phyloP scores from a whole-genome alignment of 2,888 invertebrate genomes.

The Perizoma flavofasciatum region DNA sequence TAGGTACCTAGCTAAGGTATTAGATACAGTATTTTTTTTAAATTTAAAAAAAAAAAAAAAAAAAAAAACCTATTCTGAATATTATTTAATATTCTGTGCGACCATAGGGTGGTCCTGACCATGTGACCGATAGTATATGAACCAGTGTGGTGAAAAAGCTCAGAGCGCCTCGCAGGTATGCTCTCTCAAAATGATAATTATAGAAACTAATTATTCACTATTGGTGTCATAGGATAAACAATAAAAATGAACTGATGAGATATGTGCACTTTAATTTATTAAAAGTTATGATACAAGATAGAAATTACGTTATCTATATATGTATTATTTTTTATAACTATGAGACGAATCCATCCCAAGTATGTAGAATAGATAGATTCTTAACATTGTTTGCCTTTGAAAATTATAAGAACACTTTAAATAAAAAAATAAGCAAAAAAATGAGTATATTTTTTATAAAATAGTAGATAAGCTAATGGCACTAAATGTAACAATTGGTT shows the following conservation, averaged over 20 bases:
- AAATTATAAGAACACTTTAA: conserved; percentile 34
- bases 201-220: no score
- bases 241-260: conserved; percentile 41
- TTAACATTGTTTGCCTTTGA: conserved; percentile 32
- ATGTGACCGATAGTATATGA: no score
- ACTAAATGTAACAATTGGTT: conserved; percentile 35
- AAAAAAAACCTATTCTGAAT: no score
- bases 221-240: not conserved
- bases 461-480: conserved; percentile 40
- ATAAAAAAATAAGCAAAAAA: conserved; percentile 36
- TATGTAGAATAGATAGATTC: conserved; percentile 25
- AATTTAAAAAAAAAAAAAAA: no score
- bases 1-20: no score
- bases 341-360: conserved; percentile 36
- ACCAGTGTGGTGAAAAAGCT: no score
- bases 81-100: no score
- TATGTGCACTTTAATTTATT: conserved; percentile 74
- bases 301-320: conserved; percentile 50
- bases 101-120: no score
- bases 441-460: conserved; percentile 41
- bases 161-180: no score
- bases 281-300: conserved; percentile 63
- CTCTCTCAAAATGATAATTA: no score
- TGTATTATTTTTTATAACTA: conserved; percentile 35
- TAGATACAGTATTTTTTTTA: no score